These are phyloP conservation scores for Phalloptychus januarius DNA, from an alignment of 2,797 vertebrate species.

Conservation along the genomic window DNA sequence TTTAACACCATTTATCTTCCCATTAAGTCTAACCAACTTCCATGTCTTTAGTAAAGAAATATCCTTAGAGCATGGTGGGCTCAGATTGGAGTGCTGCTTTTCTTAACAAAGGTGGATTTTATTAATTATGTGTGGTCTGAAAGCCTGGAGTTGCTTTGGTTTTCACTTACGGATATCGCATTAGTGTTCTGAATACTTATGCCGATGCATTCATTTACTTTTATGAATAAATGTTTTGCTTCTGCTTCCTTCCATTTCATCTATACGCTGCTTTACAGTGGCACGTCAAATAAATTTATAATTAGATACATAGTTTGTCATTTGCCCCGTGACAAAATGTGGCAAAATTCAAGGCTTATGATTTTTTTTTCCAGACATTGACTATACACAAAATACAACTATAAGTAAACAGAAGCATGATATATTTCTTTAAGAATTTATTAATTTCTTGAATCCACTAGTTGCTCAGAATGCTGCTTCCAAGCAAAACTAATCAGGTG, in stretches of 20 bases:
- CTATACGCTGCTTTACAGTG: not conserved
- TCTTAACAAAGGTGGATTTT: not conserved
- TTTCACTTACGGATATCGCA: not conserved
- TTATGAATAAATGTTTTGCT: not conserved
- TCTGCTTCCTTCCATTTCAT: not conserved
- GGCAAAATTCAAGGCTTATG: not conserved
- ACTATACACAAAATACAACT: not conserved
- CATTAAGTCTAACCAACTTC: not conserved
- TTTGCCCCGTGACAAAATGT: not conserved
- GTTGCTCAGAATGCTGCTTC: slow-evolving; percentile 17
- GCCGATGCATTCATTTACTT: not conserved
- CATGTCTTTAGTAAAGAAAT: not conserved
- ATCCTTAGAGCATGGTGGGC: not conserved
- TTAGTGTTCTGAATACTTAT: not conserved
- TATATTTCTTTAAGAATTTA: slow-evolving; percentile 5
- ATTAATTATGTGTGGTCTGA: not conserved
- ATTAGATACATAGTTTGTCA: not conserved
- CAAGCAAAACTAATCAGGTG: slow-evolving; percentile 6
- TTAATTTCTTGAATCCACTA: slow-evolving; percentile 2
- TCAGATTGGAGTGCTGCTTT: not conserved
- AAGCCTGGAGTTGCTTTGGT: not conserved
- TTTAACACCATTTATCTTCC: not conserved
- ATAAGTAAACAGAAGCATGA: not conserved
- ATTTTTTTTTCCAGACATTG: not conserved
- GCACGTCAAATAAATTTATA: not conserved